A percentile compares a stretch with the other conserved stretches of the same genome.
These are phyloP conservation scores for Thumatha senex DNA, from an alignment of 2,888 invertebrate genomes.

Conservation along the genomic window DNA sequence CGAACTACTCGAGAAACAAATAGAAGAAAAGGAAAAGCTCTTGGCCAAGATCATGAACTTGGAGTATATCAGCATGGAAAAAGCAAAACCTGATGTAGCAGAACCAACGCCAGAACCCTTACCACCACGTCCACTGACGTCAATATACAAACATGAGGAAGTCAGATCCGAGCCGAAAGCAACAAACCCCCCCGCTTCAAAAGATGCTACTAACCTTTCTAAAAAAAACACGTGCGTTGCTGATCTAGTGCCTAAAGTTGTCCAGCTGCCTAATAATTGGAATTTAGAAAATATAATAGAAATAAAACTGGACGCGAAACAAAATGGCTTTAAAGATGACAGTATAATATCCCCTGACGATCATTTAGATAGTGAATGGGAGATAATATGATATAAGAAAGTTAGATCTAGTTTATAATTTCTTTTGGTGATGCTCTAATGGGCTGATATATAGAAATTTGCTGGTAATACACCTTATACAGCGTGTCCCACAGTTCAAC, in stretches of 20 bases:
- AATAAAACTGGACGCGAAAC: slow-evolving; percentile 59
- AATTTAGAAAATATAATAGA: slow-evolving; percentile 81
- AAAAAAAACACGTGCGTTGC: slow-evolving; percentile 33
- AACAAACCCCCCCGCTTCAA: slow-evolving; percentile 12
- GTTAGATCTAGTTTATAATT: slow-evolving; percentile 11
- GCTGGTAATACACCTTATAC: too few species aligned
- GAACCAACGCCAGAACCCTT: slow-evolving; percentile 14
- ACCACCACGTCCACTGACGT: background rate
- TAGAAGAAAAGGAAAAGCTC: slow-evolving; percentile 89
- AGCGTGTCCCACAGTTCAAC: too few species aligned
- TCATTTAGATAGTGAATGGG: slow-evolving; percentile 72
- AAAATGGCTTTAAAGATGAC: slow-evolving; percentile 53
- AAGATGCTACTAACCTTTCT: slow-evolving; percentile 19
- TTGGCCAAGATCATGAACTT: slow-evolving; percentile 87
- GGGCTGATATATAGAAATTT: too few species aligned
- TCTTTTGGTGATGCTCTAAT: background rate
- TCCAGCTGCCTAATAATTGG: slow-evolving; percentile 84
- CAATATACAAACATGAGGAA: slow-evolving; percentile 17
- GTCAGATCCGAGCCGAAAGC: slow-evolving; percentile 18
- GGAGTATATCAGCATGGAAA: slow-evolving; percentile 73
- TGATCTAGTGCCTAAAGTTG: slow-evolving; percentile 74
- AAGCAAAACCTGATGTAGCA: slow-evolving; percentile 16
- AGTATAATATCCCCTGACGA: slow-evolving; percentile 66
- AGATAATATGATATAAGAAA: slow-evolving; percentile 63
- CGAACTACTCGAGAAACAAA: slow-evolving; percentile 87